phyloP scores from a whole-genome alignment of 2,888 invertebrate species.

The Leptothorax acervorum region DNA sequence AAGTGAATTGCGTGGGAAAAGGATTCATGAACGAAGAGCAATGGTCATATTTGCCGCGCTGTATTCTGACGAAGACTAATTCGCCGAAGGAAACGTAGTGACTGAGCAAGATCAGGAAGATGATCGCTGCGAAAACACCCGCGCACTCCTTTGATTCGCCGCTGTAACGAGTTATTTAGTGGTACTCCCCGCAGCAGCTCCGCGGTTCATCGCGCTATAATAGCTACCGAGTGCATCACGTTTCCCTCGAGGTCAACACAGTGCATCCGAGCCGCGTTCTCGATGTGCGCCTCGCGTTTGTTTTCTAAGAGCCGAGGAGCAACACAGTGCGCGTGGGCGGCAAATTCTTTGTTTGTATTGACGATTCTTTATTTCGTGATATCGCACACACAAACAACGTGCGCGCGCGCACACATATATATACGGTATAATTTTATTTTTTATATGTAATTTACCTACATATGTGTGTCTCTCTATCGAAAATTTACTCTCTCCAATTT shows the following conservation, averaged over 20 bases:
- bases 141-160: conserved; percentile 53
- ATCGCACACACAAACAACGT: neutral
- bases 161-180: conserved; percentile 57
- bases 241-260: conserved; percentile 53
- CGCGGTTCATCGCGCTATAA: conserved; percentile 56
- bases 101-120: conserved; percentile 41
- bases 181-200: conserved; percentile 50
- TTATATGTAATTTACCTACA: neutral
- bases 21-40: neutral
- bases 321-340: conserved; percentile 35
- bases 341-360: conserved; percentile 29
- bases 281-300: conserved; percentile 47
- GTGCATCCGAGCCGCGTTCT: conserved; percentile 33
- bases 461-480: neutral
- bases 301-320: conserved; percentile 18
- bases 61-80: conserved; percentile 46
- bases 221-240: conserved; percentile 56
- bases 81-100: conserved; percentile 47
- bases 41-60: conserved; percentile 25
- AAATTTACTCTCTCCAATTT: conserved; percentile 1
- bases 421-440: neutral
- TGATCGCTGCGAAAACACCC: conserved; percentile 54
- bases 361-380: conserved; percentile 19
- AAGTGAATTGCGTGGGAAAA: conserved; percentile 29
- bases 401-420: neutral